A percentile compares a stretch with the other conserved stretches of the same genome.
phyloP scores from a whole-genome alignment of 1,140 invertebrate species.

The Portunus trituberculatus region DNA sequence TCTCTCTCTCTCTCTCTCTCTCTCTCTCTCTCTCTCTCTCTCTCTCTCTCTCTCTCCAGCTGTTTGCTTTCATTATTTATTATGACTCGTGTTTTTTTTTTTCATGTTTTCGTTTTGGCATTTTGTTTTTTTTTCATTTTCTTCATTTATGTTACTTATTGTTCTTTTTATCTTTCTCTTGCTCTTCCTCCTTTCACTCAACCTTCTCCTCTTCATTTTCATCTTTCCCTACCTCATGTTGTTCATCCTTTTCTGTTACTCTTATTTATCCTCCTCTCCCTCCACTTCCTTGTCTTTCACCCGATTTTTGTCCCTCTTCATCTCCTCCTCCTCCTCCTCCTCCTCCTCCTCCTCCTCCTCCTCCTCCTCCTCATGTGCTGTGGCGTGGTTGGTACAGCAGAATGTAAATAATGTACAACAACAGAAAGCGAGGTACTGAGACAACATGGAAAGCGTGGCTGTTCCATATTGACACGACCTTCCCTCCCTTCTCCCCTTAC shows the following conservation, averaged over 20 bases:
- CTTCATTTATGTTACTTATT: background rate
- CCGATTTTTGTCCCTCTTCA: background rate
- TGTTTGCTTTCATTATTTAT: background rate
- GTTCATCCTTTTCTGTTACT: too few relatives aligned
- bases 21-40: slow-evolving; percentile 41
- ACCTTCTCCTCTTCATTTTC: background rate
- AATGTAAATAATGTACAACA: slow-evolving; percentile 43
- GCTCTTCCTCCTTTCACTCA: background rate
- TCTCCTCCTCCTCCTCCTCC: background rate
- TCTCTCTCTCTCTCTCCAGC: background rate
- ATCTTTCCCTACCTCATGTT: background rate
- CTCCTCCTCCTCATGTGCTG: background rate
- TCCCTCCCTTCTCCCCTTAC: background rate
- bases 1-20: slow-evolving; percentile 24
- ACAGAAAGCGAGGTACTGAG: background rate
- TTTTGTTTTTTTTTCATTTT: background rate
- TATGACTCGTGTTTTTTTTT: background rate
- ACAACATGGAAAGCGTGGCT: background rate
- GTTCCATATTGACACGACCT: slow-evolving; percentile 21
- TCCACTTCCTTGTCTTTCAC: background rate
- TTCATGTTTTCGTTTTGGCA: background rate
- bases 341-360: slow-evolving; percentile 5
- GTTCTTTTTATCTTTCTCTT: background rate
- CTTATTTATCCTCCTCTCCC: background rate
- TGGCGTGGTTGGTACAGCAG: background rate